A percentile compares a stretch with the other conserved stretches of the same genome.
These are phyloP conservation scores for Ammodytes dubius DNA, from an alignment of 2,113 vertebrate species.

Conservation along the genomic window DNA sequence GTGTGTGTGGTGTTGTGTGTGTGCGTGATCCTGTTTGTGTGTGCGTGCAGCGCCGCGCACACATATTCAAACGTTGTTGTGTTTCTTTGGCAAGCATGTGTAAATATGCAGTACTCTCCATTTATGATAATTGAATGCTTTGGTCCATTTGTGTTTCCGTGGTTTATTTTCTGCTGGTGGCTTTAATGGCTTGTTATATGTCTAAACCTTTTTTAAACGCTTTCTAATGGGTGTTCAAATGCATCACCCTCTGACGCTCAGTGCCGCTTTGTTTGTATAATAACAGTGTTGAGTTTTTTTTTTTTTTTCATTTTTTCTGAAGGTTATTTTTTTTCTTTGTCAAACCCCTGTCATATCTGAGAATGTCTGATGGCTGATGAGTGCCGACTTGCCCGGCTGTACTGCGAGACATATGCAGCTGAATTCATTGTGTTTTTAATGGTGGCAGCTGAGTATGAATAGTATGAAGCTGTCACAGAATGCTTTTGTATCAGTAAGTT, in stretches of 20 bases:
- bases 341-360: slow-evolving; percentile 26
- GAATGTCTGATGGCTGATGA: slow-evolving; percentile 11
- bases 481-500: slow-evolving; percentile 5
- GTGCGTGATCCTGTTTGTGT: slow-evolving; percentile 37
- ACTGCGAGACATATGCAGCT: slow-evolving; percentile 22
- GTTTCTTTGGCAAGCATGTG: slow-evolving; percentile 49
- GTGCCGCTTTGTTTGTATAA: slow-evolving; percentile 27
- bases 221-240: slow-evolving; percentile 66
- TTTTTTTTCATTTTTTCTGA: slow-evolving; percentile 29
- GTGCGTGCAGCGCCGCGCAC: neutral
- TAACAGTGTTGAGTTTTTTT: neutral
- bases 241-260: slow-evolving; percentile 46
- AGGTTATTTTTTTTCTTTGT: slow-evolving; percentile 42
- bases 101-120: slow-evolving; percentile 46
- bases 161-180: slow-evolving; percentile 67
- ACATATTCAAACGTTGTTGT: neutral
- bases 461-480: slow-evolving; percentile 17
- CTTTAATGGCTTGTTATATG: slow-evolving; percentile 75
- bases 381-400: neutral
- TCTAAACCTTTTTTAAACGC: slow-evolving; percentile 73
- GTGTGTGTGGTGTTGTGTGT: slow-evolving; percentile 54
- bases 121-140: slow-evolving; percentile 75
- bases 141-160: slow-evolving; percentile 72
- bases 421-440: slow-evolving; percentile 29
- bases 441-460: neutral